Conservation (phyloP, 2,888 invertebrate species). For the Amphipoea lucens region DNA sequence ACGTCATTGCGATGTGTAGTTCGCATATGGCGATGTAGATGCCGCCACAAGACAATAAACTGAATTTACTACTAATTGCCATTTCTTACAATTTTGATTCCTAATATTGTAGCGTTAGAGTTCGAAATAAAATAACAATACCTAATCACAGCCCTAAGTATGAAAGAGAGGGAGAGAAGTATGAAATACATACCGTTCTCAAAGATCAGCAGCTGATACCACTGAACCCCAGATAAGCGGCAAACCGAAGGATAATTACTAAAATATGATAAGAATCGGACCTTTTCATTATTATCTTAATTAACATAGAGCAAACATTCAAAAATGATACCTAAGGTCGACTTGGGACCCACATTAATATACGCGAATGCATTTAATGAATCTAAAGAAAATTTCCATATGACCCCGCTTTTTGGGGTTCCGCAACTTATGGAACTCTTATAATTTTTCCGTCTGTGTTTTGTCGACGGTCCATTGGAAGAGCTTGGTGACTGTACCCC, state of each 20-base stretch:
- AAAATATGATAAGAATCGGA: conserved; percentile 58
- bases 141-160: background rate
- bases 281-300: conserved; percentile 42
- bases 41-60: background rate
- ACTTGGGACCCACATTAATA: conserved; percentile 56
- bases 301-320: conserved; percentile 53
- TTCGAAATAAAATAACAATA: background rate
- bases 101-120: background rate
- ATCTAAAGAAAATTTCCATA: conserved; percentile 57
- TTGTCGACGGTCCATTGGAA: background rate
- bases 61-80: background rate
- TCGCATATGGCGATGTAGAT: background rate
- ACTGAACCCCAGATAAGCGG: conserved; percentile 47
- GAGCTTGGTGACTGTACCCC: background rate
- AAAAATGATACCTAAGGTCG: conserved; percentile 36
- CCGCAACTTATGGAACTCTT: background rate
- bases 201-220: conserved; percentile 48
- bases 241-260: conserved; percentile 46
- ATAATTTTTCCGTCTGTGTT: conserved; percentile 1
- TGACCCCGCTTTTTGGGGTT: conserved; percentile 51
- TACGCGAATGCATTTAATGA: conserved; percentile 58
- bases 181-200: background rate
- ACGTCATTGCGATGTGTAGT: background rate
- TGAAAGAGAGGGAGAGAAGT: conserved; percentile 10
- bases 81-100: background rate